A percentile compares a stretch with the other conserved stretches of the same genome.
These are phyloP conservation scores for Pipistrellus pygmaeus DNA, from an alignment of 2,797 vertebrate genomes.

Conservation along the genomic window DNA sequence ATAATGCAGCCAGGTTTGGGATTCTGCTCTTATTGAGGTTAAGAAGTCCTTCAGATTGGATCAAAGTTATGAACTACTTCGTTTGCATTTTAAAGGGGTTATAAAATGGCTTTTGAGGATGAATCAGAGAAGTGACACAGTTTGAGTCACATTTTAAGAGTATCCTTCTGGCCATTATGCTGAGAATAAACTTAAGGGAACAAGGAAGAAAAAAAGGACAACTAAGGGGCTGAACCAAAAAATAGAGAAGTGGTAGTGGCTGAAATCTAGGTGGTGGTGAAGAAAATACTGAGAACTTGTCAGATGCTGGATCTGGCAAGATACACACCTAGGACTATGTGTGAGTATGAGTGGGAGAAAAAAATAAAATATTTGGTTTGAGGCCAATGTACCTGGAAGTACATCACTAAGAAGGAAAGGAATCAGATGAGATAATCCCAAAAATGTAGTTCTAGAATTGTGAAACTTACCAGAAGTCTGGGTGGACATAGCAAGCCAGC, in stretches of 20 bases:
- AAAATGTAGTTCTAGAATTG: not conserved
- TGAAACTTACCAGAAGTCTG: not conserved
- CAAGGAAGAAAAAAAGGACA: not conserved
- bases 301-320: not conserved
- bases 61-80: not conserved
- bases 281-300: not conserved
- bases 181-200: not conserved
- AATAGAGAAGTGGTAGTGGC: rapidly evolving
- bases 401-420: not conserved
- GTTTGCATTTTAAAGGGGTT: not conserved
- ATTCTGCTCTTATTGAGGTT: not conserved
- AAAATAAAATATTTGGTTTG: not conserved
- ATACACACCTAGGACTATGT: no score
- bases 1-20: not conserved
- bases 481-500: not conserved
- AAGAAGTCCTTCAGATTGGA: not conserved
- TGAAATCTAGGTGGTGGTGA: not conserved
- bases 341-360: no score
- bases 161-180: not conserved
- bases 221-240: not conserved
- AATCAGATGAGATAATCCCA: not conserved
- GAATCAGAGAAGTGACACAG: not conserved
- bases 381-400: not conserved
- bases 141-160: not conserved
- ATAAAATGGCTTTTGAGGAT: not conserved